Evolutionary conservation across 2,113 vertebrate genomes (phyloP).

Genomic region (Lophochroa leadbeateri): DNA sequence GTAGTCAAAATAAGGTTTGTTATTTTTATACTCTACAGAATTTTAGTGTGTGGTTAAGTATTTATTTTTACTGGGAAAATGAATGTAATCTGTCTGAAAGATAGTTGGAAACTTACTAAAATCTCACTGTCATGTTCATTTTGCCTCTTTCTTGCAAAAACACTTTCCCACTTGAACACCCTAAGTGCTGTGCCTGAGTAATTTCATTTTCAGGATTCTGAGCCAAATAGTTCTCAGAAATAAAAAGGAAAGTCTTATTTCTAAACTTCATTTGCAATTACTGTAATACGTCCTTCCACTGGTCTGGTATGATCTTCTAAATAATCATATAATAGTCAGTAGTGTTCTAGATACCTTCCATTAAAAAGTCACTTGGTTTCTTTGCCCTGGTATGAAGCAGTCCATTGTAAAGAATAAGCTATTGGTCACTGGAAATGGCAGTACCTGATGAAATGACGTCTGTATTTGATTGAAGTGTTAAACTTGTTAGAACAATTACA

Average conservation of each 20-base stretch:
- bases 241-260: background rate
- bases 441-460: background rate
- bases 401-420: background rate
- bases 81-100: background rate
- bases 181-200: background rate
- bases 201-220: background rate
- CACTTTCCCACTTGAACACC: background rate
- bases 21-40: background rate
- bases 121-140: background rate
- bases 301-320: background rate
- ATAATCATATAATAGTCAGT: background rate
- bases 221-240: background rate
- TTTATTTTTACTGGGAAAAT: slow-evolving; percentile 26
- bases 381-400: background rate
- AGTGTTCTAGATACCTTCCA: background rate
- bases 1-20: background rate
- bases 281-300: background rate
- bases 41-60: background rate
- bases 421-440: background rate
- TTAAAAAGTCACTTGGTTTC: background rate
- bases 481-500: background rate
- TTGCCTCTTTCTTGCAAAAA: background rate
- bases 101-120: background rate
- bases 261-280: background rate
- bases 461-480: background rate